These are phyloP conservation scores for Tillus elongatus DNA, from an alignment of 2,888 invertebrate genomes.

Conservation along the genomic window DNA sequence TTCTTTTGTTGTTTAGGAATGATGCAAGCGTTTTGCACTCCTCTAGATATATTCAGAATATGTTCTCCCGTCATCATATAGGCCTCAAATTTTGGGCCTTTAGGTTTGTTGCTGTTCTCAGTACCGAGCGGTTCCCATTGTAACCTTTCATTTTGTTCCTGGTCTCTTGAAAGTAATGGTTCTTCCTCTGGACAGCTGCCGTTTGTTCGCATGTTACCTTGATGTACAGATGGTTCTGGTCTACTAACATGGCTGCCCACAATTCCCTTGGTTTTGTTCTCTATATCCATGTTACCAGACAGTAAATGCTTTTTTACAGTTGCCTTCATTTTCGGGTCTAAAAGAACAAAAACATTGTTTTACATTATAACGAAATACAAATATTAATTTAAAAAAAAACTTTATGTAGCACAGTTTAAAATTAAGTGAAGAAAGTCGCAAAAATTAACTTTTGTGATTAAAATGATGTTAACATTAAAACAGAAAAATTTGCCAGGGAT, in stretches of 20 bases:
- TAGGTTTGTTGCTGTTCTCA: constrained; percentile 32
- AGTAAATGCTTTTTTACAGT: constrained; percentile 64
- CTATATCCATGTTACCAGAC: constrained; percentile 42
- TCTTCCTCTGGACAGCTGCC: constrained; percentile 49
- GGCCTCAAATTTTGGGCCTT: constrained; percentile 68
- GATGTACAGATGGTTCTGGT: constrained; percentile 41
- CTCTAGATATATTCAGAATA: constrained; percentile 83
- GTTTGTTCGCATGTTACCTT: constrained; percentile 40
- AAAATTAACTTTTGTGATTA: too few species aligned
- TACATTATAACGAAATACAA: neutral
- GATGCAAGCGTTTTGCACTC: constrained; percentile 57
- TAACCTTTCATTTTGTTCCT: constrained; percentile 44
- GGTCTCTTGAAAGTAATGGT: constrained; percentile 36
- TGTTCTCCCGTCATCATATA: constrained; percentile 98
- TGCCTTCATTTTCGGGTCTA: constrained; percentile 83
- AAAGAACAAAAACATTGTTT: constrained; percentile 10
- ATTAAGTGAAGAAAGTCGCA: too few species aligned
- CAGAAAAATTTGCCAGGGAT: too few species aligned
- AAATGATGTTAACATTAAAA: too few species aligned
- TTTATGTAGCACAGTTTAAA: too few species aligned
- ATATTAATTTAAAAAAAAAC: too few species aligned
- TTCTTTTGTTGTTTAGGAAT: constrained; percentile 52
- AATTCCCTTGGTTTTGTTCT: constrained; percentile 16
- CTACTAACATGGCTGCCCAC: constrained; percentile 21
- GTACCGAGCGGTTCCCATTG: constrained; percentile 48